Evolutionary conservation across 2,113 vertebrate genomes (phyloP).

Genomic region (Lepisosteus osseus): DNA sequence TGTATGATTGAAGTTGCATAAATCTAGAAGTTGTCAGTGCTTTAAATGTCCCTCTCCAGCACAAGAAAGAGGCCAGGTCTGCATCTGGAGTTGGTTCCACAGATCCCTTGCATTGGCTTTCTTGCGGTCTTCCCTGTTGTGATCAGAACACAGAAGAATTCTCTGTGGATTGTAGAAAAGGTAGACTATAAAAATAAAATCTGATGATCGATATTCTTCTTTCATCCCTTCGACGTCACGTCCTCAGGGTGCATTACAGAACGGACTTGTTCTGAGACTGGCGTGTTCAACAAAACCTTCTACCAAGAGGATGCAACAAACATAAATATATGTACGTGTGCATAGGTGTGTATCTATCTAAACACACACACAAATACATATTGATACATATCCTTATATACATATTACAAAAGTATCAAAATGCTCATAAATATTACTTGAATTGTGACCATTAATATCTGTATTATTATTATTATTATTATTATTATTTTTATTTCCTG

Average conservation of each 20-base stretch:
- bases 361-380: constrained; percentile 22
- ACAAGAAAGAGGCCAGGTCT: not conserved
- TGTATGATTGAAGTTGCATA: constrained; percentile 60
- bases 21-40: constrained; percentile 61
- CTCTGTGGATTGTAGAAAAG: constrained; percentile 60
- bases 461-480: constrained; percentile 26
- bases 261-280: constrained; percentile 23
- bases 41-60: constrained; percentile 39
- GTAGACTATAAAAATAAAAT: constrained; percentile 63
- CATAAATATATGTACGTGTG: constrained; percentile 60
- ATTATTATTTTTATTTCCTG: constrained; percentile 27
- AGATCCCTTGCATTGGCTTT: constrained; percentile 28
- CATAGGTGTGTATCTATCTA: constrained; percentile 35
- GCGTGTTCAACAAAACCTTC: constrained; percentile 35
- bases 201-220: constrained; percentile 61
- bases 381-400: constrained; percentile 47
- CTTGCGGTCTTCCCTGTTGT: constrained; percentile 56
- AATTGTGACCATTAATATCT: constrained; percentile 20
- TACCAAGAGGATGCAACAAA: constrained; percentile 54
- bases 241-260: constrained; percentile 12
- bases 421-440: constrained; percentile 58
- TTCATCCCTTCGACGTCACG: constrained; percentile 34
- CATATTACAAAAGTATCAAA: constrained; percentile 50
- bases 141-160: constrained; percentile 45
- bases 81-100: not conserved